Evolutionary conservation across 2,888 invertebrate genomes (phyloP).

Genomic region (Drosophila niveifrons): DNA sequence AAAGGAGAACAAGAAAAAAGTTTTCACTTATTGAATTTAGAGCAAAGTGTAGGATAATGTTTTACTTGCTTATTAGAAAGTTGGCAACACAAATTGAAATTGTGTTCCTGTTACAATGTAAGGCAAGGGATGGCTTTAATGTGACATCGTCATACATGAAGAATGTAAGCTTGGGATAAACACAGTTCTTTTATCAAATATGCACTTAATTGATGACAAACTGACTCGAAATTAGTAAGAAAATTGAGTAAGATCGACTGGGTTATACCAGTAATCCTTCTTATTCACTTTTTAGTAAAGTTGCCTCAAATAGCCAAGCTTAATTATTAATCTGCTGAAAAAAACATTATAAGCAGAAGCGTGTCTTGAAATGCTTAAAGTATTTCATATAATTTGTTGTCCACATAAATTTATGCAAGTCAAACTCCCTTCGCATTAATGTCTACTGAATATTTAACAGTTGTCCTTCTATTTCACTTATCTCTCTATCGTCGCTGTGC

Average conservation of each 20-base stretch:
- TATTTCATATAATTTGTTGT: background rate
- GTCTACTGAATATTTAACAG: slow-evolving; percentile 4
- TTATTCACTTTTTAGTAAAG: no score
- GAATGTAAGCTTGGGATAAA: slow-evolving; percentile 32
- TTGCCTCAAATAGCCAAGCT: no score
- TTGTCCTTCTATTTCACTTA: slow-evolving; percentile 6
- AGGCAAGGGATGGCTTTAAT: slow-evolving; percentile 14
- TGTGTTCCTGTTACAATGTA: slow-evolving; percentile 30
- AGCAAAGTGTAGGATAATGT: slow-evolving; percentile 59
- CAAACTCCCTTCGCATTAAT: background rate
- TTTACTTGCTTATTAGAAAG: slow-evolving; percentile 64
- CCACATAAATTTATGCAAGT: background rate
- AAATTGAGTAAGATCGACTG: no score
- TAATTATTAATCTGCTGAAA: no score
- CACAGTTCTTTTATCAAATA: slow-evolving; percentile 2
- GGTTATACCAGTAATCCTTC: no score
- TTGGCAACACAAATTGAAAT: slow-evolving; percentile 49
- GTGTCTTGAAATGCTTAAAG: background rate
- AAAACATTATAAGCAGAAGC: background rate
- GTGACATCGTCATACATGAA: slow-evolving; percentile 25
- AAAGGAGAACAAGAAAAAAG: slow-evolving; percentile 36
- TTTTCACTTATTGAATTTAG: slow-evolving; percentile 68
- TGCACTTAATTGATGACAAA: slow-evolving; percentile 14
- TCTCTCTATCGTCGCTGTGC: background rate
- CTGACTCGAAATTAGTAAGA: background rate